Evolutionary conservation across 2,797 vertebrate genomes (phyloP).

Genomic region (Vultur gryphus): DNA sequence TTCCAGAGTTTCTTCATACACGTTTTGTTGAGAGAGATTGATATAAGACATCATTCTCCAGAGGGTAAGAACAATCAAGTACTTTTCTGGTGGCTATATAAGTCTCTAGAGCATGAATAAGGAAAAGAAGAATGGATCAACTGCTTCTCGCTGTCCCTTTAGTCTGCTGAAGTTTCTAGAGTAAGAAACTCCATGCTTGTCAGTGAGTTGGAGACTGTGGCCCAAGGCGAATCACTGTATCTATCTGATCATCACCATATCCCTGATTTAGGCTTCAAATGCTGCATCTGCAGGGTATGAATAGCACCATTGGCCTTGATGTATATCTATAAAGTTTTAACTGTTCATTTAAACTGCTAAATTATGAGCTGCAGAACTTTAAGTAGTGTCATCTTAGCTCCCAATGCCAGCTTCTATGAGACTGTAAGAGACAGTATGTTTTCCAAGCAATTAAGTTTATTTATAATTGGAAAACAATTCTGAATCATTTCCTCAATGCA

Average conservation of each 20-base stretch:
- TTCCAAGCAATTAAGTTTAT: slow-evolving; percentile 57
- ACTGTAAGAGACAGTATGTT: slow-evolving; percentile 9
- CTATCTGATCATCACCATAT: not conserved
- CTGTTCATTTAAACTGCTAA: slow-evolving; percentile 50
- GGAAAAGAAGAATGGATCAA: not conserved
- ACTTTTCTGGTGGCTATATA: not conserved
- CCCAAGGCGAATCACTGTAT: not conserved
- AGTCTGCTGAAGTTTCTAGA: not conserved
- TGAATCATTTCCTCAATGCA: slow-evolving; percentile 27
- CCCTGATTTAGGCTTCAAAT: not conserved
- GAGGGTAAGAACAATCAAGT: not conserved
- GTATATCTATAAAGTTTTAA: slow-evolving; percentile 41
- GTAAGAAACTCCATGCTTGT: not conserved
- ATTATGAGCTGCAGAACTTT: slow-evolving; percentile 39
- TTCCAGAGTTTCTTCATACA: not conserved
- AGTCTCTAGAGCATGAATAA: not conserved
- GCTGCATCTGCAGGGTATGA: not conserved
- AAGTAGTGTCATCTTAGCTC: slow-evolving; percentile 14
- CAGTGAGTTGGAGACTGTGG: not conserved
- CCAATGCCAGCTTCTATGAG: not conserved
- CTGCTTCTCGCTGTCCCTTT: not conserved
- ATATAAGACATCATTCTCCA: not conserved
- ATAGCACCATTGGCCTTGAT: slow-evolving; percentile 21
- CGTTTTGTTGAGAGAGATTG: not conserved
- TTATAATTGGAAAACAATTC: slow-evolving; percentile 55